A percentile compares a stretch with the other conserved stretches of the same genome.
These are phyloP conservation scores for Catocala fraxini DNA, from an alignment of 2,888 invertebrate species.

Conservation along the genomic window DNA sequence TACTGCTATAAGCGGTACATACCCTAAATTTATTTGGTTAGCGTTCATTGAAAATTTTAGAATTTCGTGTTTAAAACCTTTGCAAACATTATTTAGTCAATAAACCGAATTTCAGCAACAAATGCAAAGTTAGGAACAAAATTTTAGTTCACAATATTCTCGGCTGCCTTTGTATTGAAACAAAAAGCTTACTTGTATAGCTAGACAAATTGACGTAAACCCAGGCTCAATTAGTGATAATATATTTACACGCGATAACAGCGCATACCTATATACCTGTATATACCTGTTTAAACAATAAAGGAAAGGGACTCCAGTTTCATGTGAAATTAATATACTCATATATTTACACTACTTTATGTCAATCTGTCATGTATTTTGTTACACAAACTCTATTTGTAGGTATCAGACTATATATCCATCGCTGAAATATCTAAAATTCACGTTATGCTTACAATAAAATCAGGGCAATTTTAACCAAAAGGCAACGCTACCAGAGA, in stretches of 20 bases:
- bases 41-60: conserved; percentile 12
- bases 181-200: conserved; percentile 10
- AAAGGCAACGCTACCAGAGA: conserved; percentile 18
- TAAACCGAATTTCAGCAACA: conserved; percentile 20
- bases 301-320: neutral
- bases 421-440: no score
- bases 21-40: conserved; percentile 28
- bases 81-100: conserved; percentile 33
- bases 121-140: conserved; percentile 10
- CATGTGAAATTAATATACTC: neutral
- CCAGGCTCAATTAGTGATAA: conserved; percentile 9
- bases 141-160: conserved; percentile 9
- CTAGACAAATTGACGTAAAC: conserved; percentile 10
- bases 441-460: neutral
- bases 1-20: neutral
- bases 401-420: no score
- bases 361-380: no score
- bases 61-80: conserved; percentile 21
- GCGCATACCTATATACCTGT: neutral
- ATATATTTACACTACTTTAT: no score
- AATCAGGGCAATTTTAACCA: neutral
- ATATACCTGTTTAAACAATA: conserved; percentile 14
- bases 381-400: no score
- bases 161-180: neutral
- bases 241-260: conserved; percentile 4